Conservation (phyloP, 2,797 vertebrate genomes). For the Sciurus carolinensis region DNA sequence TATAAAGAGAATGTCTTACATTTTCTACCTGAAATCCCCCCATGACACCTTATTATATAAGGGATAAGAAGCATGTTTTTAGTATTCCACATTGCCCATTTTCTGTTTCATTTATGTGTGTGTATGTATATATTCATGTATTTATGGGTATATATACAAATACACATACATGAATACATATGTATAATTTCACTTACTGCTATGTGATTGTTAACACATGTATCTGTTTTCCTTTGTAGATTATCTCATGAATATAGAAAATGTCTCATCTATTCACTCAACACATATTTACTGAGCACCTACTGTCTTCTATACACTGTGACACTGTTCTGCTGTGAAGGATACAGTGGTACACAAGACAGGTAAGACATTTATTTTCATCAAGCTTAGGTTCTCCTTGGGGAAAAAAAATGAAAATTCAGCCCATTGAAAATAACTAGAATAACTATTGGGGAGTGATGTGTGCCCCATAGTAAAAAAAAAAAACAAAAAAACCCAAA, state of each 20-base stretch:
- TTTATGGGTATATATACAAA: too few species aligned
- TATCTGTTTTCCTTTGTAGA: background rate
- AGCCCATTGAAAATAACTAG: background rate
- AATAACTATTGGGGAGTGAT: background rate
- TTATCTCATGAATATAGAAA: background rate
- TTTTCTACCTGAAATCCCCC: too few species aligned
- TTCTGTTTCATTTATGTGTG: background rate
- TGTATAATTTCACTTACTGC: background rate
- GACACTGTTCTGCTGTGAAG: background rate
- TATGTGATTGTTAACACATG: background rate
- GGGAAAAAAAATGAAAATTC: background rate
- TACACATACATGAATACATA: too few species aligned
- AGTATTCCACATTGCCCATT: background rate
- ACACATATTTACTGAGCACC: background rate
- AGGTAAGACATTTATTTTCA: background rate
- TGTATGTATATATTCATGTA: too few species aligned
- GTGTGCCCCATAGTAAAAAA: background rate
- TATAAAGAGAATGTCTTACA: too few species aligned
- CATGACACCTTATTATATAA: too few species aligned
- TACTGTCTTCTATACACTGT: background rate
- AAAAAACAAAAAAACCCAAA: background rate
- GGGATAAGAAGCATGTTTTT: too few species aligned
- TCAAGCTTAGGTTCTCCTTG: background rate
- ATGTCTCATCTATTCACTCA: background rate
- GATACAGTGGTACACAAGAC: background rate